Evolutionary conservation across 2,113 vertebrate species (phyloP), one percentile per base, ranked within the genome.

Genomic region (Oreochromis aureus): DNA sequence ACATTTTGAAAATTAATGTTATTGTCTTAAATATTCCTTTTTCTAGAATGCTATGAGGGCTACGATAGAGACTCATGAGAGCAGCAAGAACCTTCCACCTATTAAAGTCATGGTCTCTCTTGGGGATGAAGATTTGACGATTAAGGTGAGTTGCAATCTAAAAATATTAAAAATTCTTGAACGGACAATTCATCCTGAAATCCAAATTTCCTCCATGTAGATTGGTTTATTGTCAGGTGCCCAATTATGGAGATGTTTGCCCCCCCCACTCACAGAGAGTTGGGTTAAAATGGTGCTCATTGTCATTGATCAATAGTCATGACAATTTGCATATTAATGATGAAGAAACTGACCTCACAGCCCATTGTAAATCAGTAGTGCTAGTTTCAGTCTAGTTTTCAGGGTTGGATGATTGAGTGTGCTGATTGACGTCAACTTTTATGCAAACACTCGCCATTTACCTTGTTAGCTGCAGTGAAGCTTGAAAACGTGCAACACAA

Each of bases 11-110:
- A 10, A 39, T 18, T 0, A 27, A 34, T 56, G 6, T 76, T 78
- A 6, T 53, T 0, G 7, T 34, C 27, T 10, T 30, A 19, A 5
- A 3, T 54, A 18, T 3, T 6, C 54, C n/a, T 6, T 44, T 36
- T 66, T 22, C 6, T 82, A 99, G 98, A 99, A 99, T 5, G 97
- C 98, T n/a, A 99, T 99, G 98, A 95, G 98, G 11, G 98, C 98
- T 39, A 99, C 98, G 0, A 98, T 99, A 73, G 98, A 99, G 92
- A 97, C 96, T 80, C 97, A 98, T 1, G 97, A 98, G 39, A 94
- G 82, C 94, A 97, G 95, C 89, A 96, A 92, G 0, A 81, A 59
- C 41, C 97, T 99, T 0, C 98, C 98, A 1, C 93, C 98, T 73
- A 94, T 99, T 92, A 92, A 95, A 51, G 97, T 98, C 82, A 91